These are phyloP conservation scores for Scolopax mira DNA, from an alignment of 2,113 vertebrate genomes.

Conservation along the genomic window DNA sequence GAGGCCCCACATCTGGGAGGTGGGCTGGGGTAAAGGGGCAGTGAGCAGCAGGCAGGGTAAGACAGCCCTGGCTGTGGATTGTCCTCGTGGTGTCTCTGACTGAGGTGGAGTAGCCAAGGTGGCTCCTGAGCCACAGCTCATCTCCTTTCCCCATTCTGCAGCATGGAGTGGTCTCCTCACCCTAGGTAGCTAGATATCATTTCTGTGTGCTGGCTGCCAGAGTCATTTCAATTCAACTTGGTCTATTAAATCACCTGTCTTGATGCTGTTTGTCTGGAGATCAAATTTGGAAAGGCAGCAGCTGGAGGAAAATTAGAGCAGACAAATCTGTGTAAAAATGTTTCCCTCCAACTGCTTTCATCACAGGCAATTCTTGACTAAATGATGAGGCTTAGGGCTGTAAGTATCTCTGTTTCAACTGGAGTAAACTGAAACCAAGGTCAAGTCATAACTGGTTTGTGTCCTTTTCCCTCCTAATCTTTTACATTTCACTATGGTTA, in stretches of 20 bases:
- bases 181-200: background rate
- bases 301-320: constrained; percentile 32
- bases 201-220: background rate
- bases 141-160: accelerated
- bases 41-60: background rate
- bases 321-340: constrained; percentile 24
- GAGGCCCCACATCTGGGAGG: background rate
- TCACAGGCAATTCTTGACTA: constrained; percentile 34
- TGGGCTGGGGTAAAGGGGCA: accelerated
- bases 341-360: constrained; percentile 39
- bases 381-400: constrained; percentile 48
- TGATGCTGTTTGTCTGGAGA: background rate
- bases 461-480: constrained; percentile 43
- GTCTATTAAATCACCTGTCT: constrained; percentile 32
- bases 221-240: background rate
- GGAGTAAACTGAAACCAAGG: constrained; percentile 51
- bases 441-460: constrained; percentile 41
- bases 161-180: accelerated
- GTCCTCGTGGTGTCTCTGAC: background rate
- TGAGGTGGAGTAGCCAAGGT: background rate
- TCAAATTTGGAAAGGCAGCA: constrained; percentile 51
- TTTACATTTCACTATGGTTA: constrained; percentile 11
- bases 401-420: constrained; percentile 42
- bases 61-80: background rate
- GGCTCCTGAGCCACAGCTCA: background rate